Evolutionary conservation across 2,797 vertebrate species (phyloP).

Genomic region (Diplodus sargus): DNA sequence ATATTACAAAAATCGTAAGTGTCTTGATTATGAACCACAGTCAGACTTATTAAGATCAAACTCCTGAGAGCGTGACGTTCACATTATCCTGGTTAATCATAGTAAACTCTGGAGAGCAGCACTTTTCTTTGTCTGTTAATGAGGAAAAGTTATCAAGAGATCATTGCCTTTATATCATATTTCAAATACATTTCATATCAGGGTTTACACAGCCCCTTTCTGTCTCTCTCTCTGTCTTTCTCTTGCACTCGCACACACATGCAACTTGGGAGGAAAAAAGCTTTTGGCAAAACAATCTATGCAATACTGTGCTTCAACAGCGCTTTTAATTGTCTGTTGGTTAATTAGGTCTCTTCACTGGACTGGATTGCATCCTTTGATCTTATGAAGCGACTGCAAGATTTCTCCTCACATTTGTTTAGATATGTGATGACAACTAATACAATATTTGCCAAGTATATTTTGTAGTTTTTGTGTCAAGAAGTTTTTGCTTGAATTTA

Average conservation of each 20-base stretch:
- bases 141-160: slow-evolving; percentile 20
- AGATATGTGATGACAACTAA: slow-evolving; percentile 22
- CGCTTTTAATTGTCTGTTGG: slow-evolving; percentile 62
- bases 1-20: background rate
- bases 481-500: background rate
- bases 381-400: slow-evolving; percentile 33
- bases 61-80: background rate
- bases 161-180: slow-evolving; percentile 19
- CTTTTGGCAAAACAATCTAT: slow-evolving; percentile 50
- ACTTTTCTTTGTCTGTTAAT: slow-evolving; percentile 26
- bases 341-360: slow-evolving; percentile 58
- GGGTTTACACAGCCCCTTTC: background rate
- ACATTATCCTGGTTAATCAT: slow-evolving; percentile 31
- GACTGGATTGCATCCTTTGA: slow-evolving; percentile 32
- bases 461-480: background rate
- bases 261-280: slow-evolving; percentile 31
- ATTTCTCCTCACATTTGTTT: slow-evolving; percentile 4
- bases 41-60: slow-evolving; percentile 26
- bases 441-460: background rate
- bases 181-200: slow-evolving; percentile 34
- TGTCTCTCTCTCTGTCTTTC: background rate
- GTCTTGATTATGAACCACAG: slow-evolving; percentile 22
- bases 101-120: slow-evolving; percentile 20
- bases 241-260: background rate
- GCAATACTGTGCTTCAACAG: slow-evolving; percentile 55